phyloP scores from a whole-genome alignment of 2,888 invertebrate species.

The Tetragonula carbonaria region DNA sequence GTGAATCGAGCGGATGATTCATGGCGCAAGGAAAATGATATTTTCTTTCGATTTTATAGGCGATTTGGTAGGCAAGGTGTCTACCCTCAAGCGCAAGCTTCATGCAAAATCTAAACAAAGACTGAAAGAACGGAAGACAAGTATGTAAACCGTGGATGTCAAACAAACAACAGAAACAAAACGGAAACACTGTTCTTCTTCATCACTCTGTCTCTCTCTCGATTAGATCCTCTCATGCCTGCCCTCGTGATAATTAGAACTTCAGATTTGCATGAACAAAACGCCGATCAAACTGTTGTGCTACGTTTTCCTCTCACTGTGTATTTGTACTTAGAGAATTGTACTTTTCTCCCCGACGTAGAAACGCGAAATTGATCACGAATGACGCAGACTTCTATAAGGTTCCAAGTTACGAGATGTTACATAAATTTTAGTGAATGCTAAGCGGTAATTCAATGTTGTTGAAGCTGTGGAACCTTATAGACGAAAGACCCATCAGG shows the following conservation, averaged over 20 bases:
- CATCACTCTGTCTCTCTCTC: conserved; percentile 43
- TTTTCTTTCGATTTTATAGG: conserved; percentile 79
- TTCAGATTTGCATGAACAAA: conserved; percentile 70
- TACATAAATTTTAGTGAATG: background rate
- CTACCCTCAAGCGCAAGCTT: conserved; percentile 81
- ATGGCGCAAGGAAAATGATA: conserved; percentile 48
- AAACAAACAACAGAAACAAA: conserved; percentile 21
- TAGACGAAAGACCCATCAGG: conserved; percentile 37
- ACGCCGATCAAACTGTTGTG: conserved; percentile 15
- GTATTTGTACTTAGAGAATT: conserved; percentile 20
- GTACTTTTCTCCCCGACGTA: conserved; percentile 19
- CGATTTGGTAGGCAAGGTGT: conserved; percentile 80
- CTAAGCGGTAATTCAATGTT: too few relatives aligned
- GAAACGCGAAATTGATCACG: conserved; percentile 32
- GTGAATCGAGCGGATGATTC: conserved; percentile 29
- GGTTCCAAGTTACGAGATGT: conserved; percentile 44
- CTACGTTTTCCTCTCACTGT: conserved; percentile 20
- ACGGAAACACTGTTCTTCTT: conserved; percentile 52
- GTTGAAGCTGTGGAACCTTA: conserved; percentile 33
- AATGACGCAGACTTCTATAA: conserved; percentile 39
- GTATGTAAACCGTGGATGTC: conserved; percentile 78
- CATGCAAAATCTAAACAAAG: conserved; percentile 80
- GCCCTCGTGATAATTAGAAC: conserved; percentile 48
- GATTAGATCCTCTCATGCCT: conserved; percentile 55
- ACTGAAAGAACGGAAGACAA: conserved; percentile 79